Evolutionary conservation across 2,888 invertebrate species (phyloP), one percentile per base, ranked within the genome.

Genomic region (Masnerella sp.): DNA sequence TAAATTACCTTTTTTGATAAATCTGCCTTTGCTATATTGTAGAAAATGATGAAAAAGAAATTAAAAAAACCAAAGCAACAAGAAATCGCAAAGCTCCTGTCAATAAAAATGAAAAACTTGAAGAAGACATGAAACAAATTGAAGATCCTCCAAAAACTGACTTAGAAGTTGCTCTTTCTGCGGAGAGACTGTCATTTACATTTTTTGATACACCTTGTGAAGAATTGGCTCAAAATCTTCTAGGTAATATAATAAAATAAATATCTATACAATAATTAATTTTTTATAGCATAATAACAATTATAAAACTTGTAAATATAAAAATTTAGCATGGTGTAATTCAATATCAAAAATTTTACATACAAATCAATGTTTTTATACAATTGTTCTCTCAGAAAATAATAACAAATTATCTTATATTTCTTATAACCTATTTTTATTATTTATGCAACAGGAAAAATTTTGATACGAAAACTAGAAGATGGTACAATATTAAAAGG

Each of bases 401-500:
- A n/a, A n/a, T n/a, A n/a, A n/a, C n/a, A n/a, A n/a, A n/a, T n/a
- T n/a, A n/a, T n/a, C n/a, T n/a, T n/a, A n/a, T n/a, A n/a, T n/a
- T n/a, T n/a, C n/a, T n/a, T n/a, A n/a, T n/a, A n/a, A n/a, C n/a
- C n/a, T n/a, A n/a, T n/a, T n/a, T n/a, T n/a, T n/a, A n/a, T n/a
- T n/a, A n/a, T n/a, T n/a, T n/a, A n/a, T n/a, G n/a, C n/a, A n/a
- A n/a, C 7, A 75, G 93, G 93, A 5, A 91, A 92, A 87, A 80
- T 90, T 34, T 79, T 94, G 18, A 91, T 91, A 9, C 87, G 92
- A 40, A 86, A 87, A 79, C 77, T 90, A 42, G 88, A 89, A 9
- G 86, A 89, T 79, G 89, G 89, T 9, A 83, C 86, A 42, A 76
- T 91, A 38, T 75, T 93, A 15, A 89, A 89, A 82, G 93, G 92